These are phyloP conservation scores for Oostethus manadensis DNA, from an alignment of 2,113 vertebrate species.

Conservation along the genomic window DNA sequence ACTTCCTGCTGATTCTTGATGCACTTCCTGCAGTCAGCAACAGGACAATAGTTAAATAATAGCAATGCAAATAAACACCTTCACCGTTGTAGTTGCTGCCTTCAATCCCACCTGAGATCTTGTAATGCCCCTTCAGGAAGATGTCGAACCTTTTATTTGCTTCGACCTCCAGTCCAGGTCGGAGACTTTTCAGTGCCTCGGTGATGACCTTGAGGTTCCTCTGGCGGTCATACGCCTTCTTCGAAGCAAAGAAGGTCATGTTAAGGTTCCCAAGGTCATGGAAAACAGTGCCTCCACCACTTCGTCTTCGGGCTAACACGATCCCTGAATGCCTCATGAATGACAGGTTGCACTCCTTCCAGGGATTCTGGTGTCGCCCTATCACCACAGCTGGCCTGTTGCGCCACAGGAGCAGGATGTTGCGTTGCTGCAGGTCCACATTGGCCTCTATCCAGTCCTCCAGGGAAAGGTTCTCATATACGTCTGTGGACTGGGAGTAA, in stretches of 20 bases:
- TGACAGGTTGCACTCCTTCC: conserved; percentile 84
- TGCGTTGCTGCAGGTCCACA: conserved; percentile 70
- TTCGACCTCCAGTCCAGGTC: conserved; percentile 75
- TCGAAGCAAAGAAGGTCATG: conserved; percentile 90
- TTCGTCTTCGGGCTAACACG: conserved; percentile 82
- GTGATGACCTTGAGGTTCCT: conserved; percentile 83
- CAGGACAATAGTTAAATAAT: neutral
- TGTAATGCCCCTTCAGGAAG: conserved; percentile 77
- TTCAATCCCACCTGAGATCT: conserved; percentile 75
- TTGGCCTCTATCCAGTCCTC: conserved; percentile 94
- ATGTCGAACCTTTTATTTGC: conserved; percentile 84
- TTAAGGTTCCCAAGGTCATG: conserved; percentile 97
- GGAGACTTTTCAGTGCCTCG: conserved; percentile 72
- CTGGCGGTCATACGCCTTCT: conserved; percentile 79
- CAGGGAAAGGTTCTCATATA: conserved; percentile 86
- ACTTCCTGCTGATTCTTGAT: conserved; percentile 81
- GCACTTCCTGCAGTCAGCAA: conserved; percentile 75
- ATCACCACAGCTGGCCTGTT: conserved; percentile 85
- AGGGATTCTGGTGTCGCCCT: conserved; percentile 94
- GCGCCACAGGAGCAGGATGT: conserved; percentile 84
- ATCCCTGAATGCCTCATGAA: conserved; percentile 75
- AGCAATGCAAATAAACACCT: neutral
- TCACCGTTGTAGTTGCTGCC: too few relatives aligned
- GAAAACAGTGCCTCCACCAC: conserved; percentile 93
- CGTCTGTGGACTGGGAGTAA: conserved; percentile 77